phyloP scores from a whole-genome alignment of 2,113 vertebrate genomes.

The Coregonus clupeaformis region DNA sequence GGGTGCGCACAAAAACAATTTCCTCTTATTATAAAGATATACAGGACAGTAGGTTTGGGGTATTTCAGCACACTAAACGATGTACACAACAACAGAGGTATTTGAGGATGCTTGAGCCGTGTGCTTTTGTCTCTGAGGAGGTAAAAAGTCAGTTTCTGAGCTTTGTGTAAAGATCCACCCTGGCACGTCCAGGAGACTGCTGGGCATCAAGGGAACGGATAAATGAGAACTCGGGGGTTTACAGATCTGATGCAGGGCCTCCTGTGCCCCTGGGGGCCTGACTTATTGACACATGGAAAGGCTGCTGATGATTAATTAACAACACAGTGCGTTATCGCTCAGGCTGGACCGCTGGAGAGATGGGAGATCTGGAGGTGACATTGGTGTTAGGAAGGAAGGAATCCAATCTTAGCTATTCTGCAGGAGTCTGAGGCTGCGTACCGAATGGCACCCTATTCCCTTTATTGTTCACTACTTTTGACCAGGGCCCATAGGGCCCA shows the following conservation, averaged over 20 bases:
- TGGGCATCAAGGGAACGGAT: constrained; percentile 20
- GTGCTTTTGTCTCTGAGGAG: constrained; percentile 9
- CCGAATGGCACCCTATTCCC: no score
- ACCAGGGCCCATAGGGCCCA: no score
- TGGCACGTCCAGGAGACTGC: constrained; percentile 18
- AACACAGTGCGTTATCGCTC: constrained; percentile 52
- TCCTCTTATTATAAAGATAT: constrained; percentile 12
- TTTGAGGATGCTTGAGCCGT: neutral
- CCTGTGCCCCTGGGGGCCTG: constrained; percentile 41
- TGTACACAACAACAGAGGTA: neutral
- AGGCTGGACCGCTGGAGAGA: constrained; percentile 38
- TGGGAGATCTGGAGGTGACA: constrained; percentile 70
- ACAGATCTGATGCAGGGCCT: constrained; percentile 44
- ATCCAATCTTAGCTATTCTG: constrained; percentile 50
- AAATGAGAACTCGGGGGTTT: constrained; percentile 52
- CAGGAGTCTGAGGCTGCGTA: neutral
- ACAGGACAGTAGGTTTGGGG: neutral
- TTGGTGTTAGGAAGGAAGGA: constrained; percentile 53
- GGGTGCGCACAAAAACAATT: constrained; percentile 13
- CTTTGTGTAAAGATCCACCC: neutral
- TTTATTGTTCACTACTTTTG: no score
- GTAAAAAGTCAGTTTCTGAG: constrained; percentile 3
- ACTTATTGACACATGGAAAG: constrained; percentile 61
- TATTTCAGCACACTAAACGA: constrained; percentile 4
- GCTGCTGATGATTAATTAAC: constrained; percentile 65